Conservation (phyloP, 2,888 invertebrate species). For the Drosophila anomelani region DNA sequence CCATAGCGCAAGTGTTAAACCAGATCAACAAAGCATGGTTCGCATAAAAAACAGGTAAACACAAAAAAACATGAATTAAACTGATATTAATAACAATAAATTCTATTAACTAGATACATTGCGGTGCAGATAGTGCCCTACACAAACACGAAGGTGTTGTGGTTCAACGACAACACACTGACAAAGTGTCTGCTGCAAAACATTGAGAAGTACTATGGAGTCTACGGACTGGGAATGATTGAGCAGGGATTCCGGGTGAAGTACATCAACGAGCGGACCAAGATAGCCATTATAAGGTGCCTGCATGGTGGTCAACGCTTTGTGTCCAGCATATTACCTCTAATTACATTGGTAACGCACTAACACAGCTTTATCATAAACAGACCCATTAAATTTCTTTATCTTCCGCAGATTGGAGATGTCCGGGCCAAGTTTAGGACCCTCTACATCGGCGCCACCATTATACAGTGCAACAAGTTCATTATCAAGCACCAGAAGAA, state of each 20-base stretch:
- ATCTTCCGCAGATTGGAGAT: conserved; percentile 85
- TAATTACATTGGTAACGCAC: conserved; percentile 86
- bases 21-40: conserved; percentile 85
- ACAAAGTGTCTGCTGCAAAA: conserved; percentile 86
- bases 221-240: conserved; percentile 90
- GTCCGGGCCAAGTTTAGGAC: conserved; percentile 87
- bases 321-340: conserved; percentile 89
- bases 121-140: conserved; percentile 87
- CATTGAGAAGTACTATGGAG: conserved; percentile 90
- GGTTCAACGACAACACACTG: conserved; percentile 85
- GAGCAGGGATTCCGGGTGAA: conserved; percentile 90
- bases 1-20: not conserved
- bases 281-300: conserved; percentile 89
- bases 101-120: conserved; percentile 86
- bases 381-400: not conserved
- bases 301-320: conserved; percentile 91
- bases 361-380: not conserved
- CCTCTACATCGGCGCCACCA: conserved; percentile 91
- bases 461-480: conserved; percentile 91
- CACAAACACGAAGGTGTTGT: conserved; percentile 81
- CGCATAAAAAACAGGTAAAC: conserved; percentile 88
- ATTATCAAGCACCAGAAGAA: conserved; percentile 89
- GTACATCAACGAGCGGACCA: conserved; percentile 91
- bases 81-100: conserved; percentile 7
- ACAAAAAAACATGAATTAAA: conserved; percentile 7